Evolutionary conservation across 2,113 vertebrate genomes (phyloP).

Genomic region (Marcusenius ussheri): DNA sequence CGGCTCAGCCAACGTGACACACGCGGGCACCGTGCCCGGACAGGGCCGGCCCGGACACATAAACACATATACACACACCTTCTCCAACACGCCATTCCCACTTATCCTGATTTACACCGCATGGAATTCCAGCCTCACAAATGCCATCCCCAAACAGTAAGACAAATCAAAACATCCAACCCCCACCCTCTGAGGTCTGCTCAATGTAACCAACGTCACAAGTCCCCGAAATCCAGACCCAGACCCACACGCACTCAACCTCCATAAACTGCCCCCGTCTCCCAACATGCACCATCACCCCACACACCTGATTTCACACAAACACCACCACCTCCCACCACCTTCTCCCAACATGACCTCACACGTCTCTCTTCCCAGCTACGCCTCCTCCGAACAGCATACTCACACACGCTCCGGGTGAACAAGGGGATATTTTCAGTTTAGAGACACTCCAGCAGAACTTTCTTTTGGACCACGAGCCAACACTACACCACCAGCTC

Average conservation of each 20-base stretch:
- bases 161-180: not conserved
- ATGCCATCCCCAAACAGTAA: not conserved
- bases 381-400: not conserved
- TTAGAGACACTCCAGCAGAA: not conserved
- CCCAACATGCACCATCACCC: not conserved
- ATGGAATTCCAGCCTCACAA: not conserved
- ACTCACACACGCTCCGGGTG: not conserved
- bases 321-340: not conserved
- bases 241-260: not conserved
- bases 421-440: not conserved
- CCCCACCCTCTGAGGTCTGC: not conserved
- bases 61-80: constrained; percentile 12
- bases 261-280: no score
- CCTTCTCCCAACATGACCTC: not conserved
- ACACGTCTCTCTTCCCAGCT: not conserved
- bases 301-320: not conserved
- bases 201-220: not conserved
- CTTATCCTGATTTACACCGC: constrained; percentile 23
- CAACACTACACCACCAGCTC: not conserved
- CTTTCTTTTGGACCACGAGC: not conserved
- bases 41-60: constrained; percentile 18
- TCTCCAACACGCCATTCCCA: constrained; percentile 21
- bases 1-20: constrained; percentile 43
- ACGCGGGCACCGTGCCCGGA: constrained; percentile 20
- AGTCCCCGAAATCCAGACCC: not conserved